Evolutionary conservation across 2,888 invertebrate species (phyloP).

Genomic region (Cylindroiulus punctatus): DNA sequence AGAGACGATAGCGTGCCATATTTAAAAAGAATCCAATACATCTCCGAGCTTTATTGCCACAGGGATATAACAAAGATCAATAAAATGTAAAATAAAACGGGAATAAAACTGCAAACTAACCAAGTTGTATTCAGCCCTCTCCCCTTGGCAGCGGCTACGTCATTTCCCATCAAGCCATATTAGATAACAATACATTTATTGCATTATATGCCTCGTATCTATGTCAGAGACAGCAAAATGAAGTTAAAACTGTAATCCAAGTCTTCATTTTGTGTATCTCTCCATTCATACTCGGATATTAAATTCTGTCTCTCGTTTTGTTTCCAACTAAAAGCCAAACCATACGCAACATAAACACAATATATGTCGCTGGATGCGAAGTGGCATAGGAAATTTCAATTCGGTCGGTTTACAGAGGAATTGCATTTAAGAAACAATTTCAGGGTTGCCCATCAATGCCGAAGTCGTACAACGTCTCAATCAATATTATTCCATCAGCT

Average conservation of each 20-base stretch:
- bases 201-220: background rate
- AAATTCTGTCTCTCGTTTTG: background rate
- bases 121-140: background rate
- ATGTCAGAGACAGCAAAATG: background rate
- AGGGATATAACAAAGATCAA: background rate
- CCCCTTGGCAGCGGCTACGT: background rate
- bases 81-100: background rate
- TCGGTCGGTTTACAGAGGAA: background rate
- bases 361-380: background rate
- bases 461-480: background rate
- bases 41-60: background rate
- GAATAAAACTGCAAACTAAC: background rate
- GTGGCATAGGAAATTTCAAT: background rate
- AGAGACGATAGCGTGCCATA: background rate
- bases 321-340: background rate
- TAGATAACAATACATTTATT: constrained; percentile 16
- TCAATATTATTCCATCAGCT: too few relatives aligned
- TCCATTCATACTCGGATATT: background rate
- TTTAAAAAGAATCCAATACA: background rate
- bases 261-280: background rate
- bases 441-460: background rate
- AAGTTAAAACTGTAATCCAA: background rate
- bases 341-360: background rate
- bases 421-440: background rate
- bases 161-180: background rate